Evolutionary conservation across 2,888 invertebrate genomes (phyloP).

Genomic region (Phortica okadai): DNA sequence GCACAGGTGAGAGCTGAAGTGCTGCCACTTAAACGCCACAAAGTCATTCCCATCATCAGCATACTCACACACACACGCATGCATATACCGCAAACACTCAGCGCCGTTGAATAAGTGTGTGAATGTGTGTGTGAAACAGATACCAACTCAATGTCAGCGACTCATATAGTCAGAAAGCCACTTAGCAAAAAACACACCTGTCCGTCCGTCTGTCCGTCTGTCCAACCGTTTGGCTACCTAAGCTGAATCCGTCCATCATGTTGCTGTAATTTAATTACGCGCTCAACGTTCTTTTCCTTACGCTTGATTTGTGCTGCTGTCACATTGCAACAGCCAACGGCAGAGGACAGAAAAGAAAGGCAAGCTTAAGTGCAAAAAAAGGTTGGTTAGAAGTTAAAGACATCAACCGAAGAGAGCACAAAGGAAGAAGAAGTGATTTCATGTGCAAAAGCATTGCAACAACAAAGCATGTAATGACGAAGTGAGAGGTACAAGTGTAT

Average conservation of each 20-base stretch:
- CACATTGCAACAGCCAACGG: background rate
- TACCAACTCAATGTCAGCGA: conserved; percentile 31
- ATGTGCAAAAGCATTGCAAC: no score
- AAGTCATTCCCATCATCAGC: conserved; percentile 22
- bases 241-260: conserved; percentile 66
- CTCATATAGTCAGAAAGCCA: no score
- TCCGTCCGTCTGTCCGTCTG: background rate
- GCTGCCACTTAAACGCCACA: conserved; percentile 22
- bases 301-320: conserved; percentile 29
- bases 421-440: no score
- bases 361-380: no score
- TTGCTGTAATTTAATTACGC: conserved; percentile 68
- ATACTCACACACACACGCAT: conserved; percentile 13
- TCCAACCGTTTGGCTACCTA: conserved; percentile 55
- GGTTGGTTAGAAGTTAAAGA: no score
- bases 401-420: no score
- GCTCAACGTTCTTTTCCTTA: conserved; percentile 62
- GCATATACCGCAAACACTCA: background rate
- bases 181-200: conserved; percentile 3
- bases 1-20: background rate
- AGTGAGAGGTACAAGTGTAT: no score
- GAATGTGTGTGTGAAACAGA: conserved; percentile 6
- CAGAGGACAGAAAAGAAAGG: background rate
- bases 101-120: background rate
- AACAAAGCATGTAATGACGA: no score